Percentiles rank a stretch among this genome's conserved stretches.
These are phyloP conservation scores for Scyliorhinus canicula DNA, from an alignment of 2,797 vertebrate genomes.

Conservation along the genomic window DNA sequence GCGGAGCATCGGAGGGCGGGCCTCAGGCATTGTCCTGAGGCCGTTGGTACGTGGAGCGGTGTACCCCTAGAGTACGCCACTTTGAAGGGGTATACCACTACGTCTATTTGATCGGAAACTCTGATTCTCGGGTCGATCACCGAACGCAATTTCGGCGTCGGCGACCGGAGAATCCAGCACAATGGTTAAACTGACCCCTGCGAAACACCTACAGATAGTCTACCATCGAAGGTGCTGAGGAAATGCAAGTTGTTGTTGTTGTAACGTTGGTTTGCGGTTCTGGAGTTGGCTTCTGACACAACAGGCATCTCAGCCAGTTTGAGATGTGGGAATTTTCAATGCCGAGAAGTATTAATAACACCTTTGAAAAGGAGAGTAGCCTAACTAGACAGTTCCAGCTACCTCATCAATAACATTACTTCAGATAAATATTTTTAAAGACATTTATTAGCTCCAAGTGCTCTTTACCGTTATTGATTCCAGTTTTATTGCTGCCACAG, in stretches of 20 bases:
- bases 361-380: neutral
- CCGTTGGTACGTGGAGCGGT: too few relatives aligned
- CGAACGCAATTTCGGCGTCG: too few relatives aligned
- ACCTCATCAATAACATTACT: conserved; percentile 29
- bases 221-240: neutral
- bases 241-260: neutral
- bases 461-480: conserved; percentile 19
- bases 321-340: neutral
- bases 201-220: neutral
- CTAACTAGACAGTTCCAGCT: neutral
- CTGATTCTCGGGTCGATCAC: too few relatives aligned
- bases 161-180: too few relatives aligned
- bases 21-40: too few relatives aligned
- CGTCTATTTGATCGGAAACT: too few relatives aligned
- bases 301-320: neutral
- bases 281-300: neutral
- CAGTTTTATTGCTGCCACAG: conserved; percentile 26
- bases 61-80: too few relatives aligned
- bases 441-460: conserved; percentile 32
- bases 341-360: neutral
- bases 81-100: too few relatives aligned
- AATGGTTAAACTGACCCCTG: neutral
- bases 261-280: neutral
- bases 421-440: conserved; percentile 35
- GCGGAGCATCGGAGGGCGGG: too few relatives aligned